Evolutionary conservation across 2,888 invertebrate genomes (phyloP), one percentile per base, ranked within the genome.

Genomic region (Germaria angustata): DNA sequence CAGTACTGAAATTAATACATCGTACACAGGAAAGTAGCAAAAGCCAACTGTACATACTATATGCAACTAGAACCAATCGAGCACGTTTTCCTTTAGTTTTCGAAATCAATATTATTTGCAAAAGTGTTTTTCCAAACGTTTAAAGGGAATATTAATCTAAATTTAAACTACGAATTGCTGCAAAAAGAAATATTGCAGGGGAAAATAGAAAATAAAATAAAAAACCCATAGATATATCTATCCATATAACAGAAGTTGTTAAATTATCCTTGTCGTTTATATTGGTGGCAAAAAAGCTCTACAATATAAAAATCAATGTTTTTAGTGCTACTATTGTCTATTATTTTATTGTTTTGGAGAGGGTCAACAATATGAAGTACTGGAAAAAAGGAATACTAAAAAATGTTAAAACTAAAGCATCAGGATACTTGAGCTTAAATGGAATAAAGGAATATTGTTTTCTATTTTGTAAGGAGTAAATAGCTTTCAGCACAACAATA

Each of bases 401-500:
- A 63, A 11, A 55, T 65, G 57, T 57, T 59, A 44, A 66, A 51
- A 63, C 36, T 55, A 66, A 57, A 72, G 39, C 46, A 49, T 15
- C 3, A 68, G n/a, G 17, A n/a, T 20, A 69, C 39, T 61, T 51
- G 24, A 72, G 24, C 22, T 61, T 15, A 36, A 20, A 57, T 11
- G 8, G 36, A 44, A 41, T 11, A 41, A 63, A 66, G 32, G 49
- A 49, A 72, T 66, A 66, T 66, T 57, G 44, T 39, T 49, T 41
- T 55, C 11, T 39, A 36, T 57, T 41, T 65, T 71, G 59, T 28
- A 6, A 36, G 24, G 39, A 71, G 32, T 66, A 76, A 77, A 81
- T 53, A 77, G 76, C 81, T 76, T 81, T 71, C 15, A 71, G 81
- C 44, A 22, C 20, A 72, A 81, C 36, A 77, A 76, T 76, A 36